These are phyloP conservation scores for Zaprionus camerounensis DNA, from an alignment of 1,140 invertebrate species.

Conservation along the genomic window DNA sequence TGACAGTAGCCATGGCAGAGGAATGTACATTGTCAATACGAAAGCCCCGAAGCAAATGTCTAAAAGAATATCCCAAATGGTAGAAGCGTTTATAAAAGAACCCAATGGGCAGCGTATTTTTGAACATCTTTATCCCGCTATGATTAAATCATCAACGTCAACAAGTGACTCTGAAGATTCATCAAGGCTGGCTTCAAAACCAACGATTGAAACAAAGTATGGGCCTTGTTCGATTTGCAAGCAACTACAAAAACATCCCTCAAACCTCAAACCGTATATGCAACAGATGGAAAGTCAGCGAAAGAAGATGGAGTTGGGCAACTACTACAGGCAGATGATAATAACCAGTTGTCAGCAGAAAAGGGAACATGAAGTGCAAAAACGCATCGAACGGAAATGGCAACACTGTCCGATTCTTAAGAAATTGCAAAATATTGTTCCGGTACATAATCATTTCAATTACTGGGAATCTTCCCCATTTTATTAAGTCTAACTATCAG, in stretches of 20 bases:
- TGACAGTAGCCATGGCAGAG: neutral
- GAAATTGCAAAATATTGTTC: neutral
- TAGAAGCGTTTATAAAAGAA: neutral
- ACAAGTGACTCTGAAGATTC: neutral
- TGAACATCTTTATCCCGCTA: neutral
- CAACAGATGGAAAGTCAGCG: slow-evolving; percentile 33
- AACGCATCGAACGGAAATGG: neutral
- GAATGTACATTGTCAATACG: neutral
- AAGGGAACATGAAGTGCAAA: neutral
- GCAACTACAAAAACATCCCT: neutral
- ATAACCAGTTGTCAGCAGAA: neutral
- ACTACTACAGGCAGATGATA: slow-evolving; percentile 42
- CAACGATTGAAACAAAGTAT: neutral
- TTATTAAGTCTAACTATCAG: neutral
- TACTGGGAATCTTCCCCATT: neutral
- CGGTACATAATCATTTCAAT: too few relatives aligned
- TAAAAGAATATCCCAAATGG: neutral
- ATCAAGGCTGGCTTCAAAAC: neutral
- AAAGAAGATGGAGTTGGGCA: slow-evolving; percentile 34
- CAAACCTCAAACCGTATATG: slow-evolving; percentile 40
- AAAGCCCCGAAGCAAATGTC: neutral
- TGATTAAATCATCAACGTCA: neutral
- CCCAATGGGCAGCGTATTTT: neutral
- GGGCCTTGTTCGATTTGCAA: slow-evolving; percentile 11
- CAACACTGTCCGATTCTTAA: neutral